Percentiles rank a stretch among this genome's conserved stretches.
Conservation (phyloP, 2,797 vertebrate genomes). For the Lepilemur septentrionalis region DNA sequence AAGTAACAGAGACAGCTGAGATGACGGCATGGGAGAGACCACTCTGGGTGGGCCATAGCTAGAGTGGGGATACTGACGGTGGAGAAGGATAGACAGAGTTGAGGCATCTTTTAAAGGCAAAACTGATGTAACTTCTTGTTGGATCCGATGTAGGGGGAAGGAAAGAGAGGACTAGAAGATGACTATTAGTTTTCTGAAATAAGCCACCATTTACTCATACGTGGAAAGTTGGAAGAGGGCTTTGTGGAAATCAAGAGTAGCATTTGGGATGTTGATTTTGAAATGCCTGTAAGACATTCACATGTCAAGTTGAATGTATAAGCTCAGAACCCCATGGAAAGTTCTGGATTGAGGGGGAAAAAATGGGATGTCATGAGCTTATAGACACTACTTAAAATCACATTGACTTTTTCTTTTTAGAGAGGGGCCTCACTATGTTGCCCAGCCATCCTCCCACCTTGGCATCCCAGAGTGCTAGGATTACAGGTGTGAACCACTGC, state of each 20-base stretch:
- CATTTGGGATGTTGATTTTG: background rate
- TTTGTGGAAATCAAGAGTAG: background rate
- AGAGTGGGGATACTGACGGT: background rate
- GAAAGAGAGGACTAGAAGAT: background rate
- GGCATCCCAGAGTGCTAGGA: background rate
- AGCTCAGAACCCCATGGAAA: background rate
- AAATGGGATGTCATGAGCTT: background rate
- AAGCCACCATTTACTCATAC: background rate
- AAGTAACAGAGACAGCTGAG: background rate
- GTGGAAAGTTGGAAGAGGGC: background rate
- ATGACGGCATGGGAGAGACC: background rate
- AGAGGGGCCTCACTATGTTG: background rate
- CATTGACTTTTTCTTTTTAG: background rate
- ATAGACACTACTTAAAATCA: background rate
- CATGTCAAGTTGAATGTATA: background rate
- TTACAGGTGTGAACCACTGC: background rate
- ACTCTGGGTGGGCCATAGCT: background rate
- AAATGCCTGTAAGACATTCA: background rate
- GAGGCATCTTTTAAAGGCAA: background rate
- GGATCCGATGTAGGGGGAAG: background rate
- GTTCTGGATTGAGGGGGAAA: background rate
- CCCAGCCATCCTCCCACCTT: background rate
- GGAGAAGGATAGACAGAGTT: background rate
- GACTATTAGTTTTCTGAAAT: background rate
- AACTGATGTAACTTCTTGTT: background rate